phyloP scores from a whole-genome alignment of 2,797 vertebrate species.

The Otolemur crassicaudatus region DNA sequence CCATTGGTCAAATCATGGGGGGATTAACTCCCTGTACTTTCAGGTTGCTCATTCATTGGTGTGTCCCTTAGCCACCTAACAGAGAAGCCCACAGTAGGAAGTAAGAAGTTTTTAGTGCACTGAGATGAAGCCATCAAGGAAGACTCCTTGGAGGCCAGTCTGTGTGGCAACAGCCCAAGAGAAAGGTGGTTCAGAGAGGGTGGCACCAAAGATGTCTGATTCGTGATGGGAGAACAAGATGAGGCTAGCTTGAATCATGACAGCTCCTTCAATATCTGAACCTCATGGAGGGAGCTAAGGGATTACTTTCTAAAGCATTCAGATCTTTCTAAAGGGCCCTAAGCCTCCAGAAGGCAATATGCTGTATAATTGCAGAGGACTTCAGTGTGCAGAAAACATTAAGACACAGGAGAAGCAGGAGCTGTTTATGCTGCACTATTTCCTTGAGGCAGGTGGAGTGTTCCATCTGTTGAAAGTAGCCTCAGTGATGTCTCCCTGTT shows the following conservation, averaged over 20 bases:
- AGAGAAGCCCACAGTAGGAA: not conserved
- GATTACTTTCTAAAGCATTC: slow-evolving; percentile 56
- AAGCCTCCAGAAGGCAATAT: slow-evolving; percentile 34
- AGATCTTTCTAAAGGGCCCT: slow-evolving; percentile 53
- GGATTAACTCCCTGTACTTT: not conserved
- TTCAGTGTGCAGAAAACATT: slow-evolving; percentile 28
- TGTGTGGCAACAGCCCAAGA: not conserved
- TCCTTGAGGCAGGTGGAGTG: slow-evolving; percentile 54
- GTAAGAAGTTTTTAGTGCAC: not conserved
- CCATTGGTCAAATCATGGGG: no score
- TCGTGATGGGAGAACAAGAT: not conserved
- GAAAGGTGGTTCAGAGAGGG: not conserved
- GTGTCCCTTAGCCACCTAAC: not conserved
- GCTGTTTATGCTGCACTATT: slow-evolving; percentile 25
- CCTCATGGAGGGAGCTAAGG: slow-evolving; percentile 10
- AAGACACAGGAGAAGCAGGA: slow-evolving; percentile 45
- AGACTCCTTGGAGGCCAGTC: not conserved
- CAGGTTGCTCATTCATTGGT: not conserved
- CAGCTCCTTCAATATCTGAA: not conserved
- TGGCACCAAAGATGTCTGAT: not conserved
- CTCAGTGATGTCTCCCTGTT: slow-evolving; percentile 25
- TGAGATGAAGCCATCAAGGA: not conserved
- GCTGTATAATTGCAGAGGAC: slow-evolving; percentile 21
- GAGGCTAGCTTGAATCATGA: not conserved
- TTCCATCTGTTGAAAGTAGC: slow-evolving; percentile 52